Conservation (phyloP, 2,888 invertebrate genomes). For the Caradrina clavipalpis region DNA sequence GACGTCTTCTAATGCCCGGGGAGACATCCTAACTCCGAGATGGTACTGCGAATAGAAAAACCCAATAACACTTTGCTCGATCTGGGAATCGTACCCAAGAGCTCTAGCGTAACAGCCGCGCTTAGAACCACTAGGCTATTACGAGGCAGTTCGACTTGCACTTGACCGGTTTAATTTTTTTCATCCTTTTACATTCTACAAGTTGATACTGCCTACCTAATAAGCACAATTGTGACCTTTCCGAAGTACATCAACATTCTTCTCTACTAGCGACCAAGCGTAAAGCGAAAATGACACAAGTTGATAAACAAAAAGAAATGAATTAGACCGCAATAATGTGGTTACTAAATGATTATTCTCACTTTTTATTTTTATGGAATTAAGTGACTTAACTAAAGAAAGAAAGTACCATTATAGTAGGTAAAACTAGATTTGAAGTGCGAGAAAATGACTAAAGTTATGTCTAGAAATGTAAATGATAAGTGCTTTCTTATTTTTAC, state of each 20-base stretch:
- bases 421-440: constrained; percentile 8
- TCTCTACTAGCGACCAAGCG: not conserved
- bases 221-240: constrained; percentile 20
- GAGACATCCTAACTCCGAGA: too few species aligned
- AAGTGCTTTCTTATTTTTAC: not conserved
- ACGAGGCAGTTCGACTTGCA: too few species aligned
- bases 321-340: constrained; percentile 1
- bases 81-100: too few species aligned
- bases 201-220: not conserved
- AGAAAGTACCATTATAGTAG: constrained; percentile 15
- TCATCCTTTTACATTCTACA: constrained; percentile 7
- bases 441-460: constrained; percentile 1
- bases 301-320: not conserved
- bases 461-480: not conserved
- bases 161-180: not conserved
- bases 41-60: too few species aligned
- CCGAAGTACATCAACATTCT: constrained; percentile 3
- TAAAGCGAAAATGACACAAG: not conserved
- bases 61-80: too few species aligned
- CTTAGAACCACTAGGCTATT: too few species aligned
- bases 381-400: not conserved
- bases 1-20: too few species aligned
- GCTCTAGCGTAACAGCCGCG: too few species aligned
- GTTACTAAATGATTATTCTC: not conserved
- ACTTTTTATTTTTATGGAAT: constrained; percentile 15